A percentile compares a stretch with the other conserved stretches of the same genome.
These are phyloP conservation scores for Yoshiicerus persimilis DNA, from an alignment of 1,140 invertebrate species.

Conservation along the genomic window DNA sequence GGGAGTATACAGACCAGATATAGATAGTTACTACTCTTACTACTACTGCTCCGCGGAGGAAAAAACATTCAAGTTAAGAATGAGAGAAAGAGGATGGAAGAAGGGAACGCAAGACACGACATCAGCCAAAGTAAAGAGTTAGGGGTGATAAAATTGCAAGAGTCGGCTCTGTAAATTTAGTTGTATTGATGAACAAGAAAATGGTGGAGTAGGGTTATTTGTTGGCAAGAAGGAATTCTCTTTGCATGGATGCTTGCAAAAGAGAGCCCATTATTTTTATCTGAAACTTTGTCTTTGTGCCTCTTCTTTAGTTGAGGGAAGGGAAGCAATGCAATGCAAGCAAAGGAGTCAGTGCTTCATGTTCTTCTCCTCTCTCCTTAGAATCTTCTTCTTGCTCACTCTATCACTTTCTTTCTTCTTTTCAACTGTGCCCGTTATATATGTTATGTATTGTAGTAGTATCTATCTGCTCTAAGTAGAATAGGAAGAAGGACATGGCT, in stretches of 20 bases:
- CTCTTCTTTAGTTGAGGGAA: background rate
- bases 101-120: constrained; percentile 15
- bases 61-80: background rate
- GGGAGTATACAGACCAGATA: background rate
- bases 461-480: background rate
- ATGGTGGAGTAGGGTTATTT: constrained; percentile 45
- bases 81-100: background rate
- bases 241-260: constrained; percentile 39
- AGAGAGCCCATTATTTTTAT: constrained; percentile 45
- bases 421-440: background rate
- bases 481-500: background rate
- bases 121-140: background rate
- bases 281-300: constrained; percentile 33
- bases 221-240: constrained; percentile 33
- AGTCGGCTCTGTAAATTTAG: constrained; percentile 31
- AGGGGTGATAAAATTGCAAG: constrained; percentile 39
- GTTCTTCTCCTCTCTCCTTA: background rate
- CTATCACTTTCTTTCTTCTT: constrained; percentile 18
- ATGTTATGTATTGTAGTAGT: background rate
- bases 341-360: background rate
- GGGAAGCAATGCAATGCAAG: background rate
- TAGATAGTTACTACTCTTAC: too few relatives aligned
- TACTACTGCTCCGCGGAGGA: too few relatives aligned
- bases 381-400: background rate
- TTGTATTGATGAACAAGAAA: constrained; percentile 45